Evolutionary conservation across 2,113 vertebrate genomes (phyloP), one percentile per base, ranked within the genome.

Genomic region (Symphodus melops): DNA sequence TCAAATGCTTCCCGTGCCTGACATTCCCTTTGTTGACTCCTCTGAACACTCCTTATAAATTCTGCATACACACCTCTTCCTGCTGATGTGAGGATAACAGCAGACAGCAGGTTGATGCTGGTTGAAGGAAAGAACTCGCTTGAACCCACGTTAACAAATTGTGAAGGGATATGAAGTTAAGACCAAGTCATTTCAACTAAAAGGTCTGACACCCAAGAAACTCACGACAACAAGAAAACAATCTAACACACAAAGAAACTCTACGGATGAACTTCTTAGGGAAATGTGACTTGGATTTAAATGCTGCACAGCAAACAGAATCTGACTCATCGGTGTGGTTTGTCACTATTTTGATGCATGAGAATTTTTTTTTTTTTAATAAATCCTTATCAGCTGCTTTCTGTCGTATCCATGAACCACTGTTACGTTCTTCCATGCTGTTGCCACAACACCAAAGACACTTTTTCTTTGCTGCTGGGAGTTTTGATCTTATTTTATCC

Each of bases 21-120:
- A 83, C 81, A 92, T 90, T 91, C 88, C 85, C 75, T 52, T 36
- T 52, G 83, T 80, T 49, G 73, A 91, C 90, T 89, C 85, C 81
- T 60, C 68, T 69, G 60, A 23, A 66, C 16, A 63, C 74, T 68
- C 60, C 75, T 54, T 14, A 19, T 55, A 37, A 68, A 49, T 55
- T 52, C 25, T 28, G 21, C 36, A 42, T 8, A 46, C 75, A 51
- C 23, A 36, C 13, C 17, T 42, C n/a, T 42, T 58, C 11, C 57
- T 55, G 19, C 64, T 60, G 63, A 41, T 36, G 69, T 67, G 20
- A 54, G 14, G 42, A 37, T 58, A 42, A 49, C 9, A 11, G 42
- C 23, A 49, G 21, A 53, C 4, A 16, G 66, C 52, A 67, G 68
- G 44, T 68, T 39, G 44, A 36, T 42, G 23, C 1, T 12, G 4